A percentile compares a stretch with the other conserved stretches of the same genome.
These are phyloP conservation scores for Setipinna tenuifilis DNA, from an alignment of 2,797 vertebrate genomes.

Conservation along the genomic window DNA sequence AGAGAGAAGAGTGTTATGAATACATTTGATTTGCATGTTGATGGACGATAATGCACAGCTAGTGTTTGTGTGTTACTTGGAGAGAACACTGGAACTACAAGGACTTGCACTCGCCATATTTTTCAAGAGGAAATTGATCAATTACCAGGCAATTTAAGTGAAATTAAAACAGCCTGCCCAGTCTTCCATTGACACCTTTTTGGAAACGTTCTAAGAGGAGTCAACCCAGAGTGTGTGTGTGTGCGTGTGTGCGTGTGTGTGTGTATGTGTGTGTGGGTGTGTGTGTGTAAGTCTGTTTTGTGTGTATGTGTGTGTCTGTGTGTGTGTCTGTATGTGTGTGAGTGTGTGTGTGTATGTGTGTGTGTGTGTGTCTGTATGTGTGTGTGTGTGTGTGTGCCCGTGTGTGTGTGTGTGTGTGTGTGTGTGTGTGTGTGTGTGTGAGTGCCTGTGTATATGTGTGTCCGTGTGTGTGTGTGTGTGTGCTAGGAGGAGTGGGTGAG, in stretches of 20 bases:
- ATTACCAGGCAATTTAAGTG: slow-evolving; percentile 12
- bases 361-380: no score
- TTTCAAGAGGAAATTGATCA: background rate
- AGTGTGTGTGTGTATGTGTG: no score
- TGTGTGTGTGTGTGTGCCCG: no score
- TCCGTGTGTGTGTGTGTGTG: background rate
- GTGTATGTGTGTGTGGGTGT: no score
- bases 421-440: no score
- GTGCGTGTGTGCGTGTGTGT: no score
- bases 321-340: no score
- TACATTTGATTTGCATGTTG: background rate
- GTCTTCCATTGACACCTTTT: background rate
- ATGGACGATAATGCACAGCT: background rate
- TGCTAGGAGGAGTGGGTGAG: slow-evolving; percentile 25
- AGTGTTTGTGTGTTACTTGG: background rate
- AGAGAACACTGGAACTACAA: background rate
- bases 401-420: no score
- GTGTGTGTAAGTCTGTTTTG: no score
- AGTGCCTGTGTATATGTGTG: no score
- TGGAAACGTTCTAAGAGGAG: background rate
- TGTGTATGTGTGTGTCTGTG: no score
- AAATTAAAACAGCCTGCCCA: background rate
- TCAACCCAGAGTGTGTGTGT: background rate
- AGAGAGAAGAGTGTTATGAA: background rate
- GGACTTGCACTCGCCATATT: background rate